Evolutionary conservation across 2,113 vertebrate species (phyloP).

Genomic region (Microcebus ravelobensis): DNA sequence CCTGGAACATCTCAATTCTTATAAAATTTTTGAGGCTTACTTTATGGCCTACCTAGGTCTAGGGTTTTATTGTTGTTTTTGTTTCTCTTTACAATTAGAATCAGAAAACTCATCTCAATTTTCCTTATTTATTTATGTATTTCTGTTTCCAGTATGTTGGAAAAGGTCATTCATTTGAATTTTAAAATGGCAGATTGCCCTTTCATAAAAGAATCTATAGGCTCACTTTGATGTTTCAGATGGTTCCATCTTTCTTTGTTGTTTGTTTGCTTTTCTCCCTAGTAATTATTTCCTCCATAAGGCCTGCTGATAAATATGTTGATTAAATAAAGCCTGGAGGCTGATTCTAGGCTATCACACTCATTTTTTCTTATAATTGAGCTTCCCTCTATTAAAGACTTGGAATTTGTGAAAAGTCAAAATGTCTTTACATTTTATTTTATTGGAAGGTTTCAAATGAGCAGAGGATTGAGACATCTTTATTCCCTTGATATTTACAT

Average conservation of each 20-base stretch:
- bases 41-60: background rate
- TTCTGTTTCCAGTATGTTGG: background rate
- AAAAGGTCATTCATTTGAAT: constrained; percentile 22
- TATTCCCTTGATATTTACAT: background rate
- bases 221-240: background rate
- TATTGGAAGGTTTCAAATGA: background rate
- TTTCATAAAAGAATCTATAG: background rate
- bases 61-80: background rate
- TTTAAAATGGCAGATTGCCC: background rate
- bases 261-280: background rate
- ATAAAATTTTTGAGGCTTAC: background rate
- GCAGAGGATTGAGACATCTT: background rate
- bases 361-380: background rate
- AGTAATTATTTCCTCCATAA: background rate
- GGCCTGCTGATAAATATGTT: background rate
- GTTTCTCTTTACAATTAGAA: background rate
- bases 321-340: background rate
- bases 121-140: background rate
- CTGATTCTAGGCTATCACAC: background rate
- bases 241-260: background rate
- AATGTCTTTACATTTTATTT: background rate
- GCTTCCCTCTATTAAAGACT: background rate
- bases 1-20: background rate
- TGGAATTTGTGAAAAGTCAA: background rate
- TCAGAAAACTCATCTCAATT: background rate